These are phyloP conservation scores for Lordiphosa stackelbergi DNA, from an alignment of 1,140 invertebrate species.

Conservation along the genomic window DNA sequence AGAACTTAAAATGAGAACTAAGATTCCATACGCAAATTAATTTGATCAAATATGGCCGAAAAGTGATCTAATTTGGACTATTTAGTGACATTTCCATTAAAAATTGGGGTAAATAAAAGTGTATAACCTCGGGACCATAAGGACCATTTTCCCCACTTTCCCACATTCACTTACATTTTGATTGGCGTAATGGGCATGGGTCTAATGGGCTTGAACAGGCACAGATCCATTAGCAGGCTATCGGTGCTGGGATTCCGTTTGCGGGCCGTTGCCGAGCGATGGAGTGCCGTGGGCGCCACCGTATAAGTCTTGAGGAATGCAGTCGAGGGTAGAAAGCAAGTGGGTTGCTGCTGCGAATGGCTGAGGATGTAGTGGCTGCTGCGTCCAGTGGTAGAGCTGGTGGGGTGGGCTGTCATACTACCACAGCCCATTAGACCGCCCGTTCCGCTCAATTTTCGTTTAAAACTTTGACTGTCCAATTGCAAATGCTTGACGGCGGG, in stretches of 20 bases:
- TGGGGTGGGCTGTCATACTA: slow-evolving; percentile 6
- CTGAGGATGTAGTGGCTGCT: slow-evolving; percentile 17
- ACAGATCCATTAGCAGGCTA: slow-evolving; percentile 81
- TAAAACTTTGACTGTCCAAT: slow-evolving; percentile 29
- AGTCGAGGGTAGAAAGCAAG: slow-evolving; percentile 37
- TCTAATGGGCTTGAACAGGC: slow-evolving; percentile 81
- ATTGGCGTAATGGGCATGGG: slow-evolving; percentile 78
- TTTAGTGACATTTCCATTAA: too few relatives aligned
- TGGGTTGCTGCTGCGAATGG: slow-evolving; percentile 9
- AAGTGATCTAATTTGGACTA: too few relatives aligned
- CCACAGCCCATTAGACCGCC: slow-evolving; percentile 47
- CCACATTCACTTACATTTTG: slow-evolving; percentile 54
- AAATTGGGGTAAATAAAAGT: too few relatives aligned
- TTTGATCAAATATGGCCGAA: too few relatives aligned
- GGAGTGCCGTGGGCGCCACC: slow-evolving; percentile 53
- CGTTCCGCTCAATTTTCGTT: slow-evolving; percentile 46
- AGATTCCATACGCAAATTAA: too few relatives aligned
- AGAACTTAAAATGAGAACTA: too few relatives aligned
- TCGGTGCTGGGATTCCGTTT: slow-evolving; percentile 78
- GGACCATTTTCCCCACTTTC: neutral
- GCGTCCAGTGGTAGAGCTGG: slow-evolving; percentile 13
- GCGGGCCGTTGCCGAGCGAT: slow-evolving; percentile 59
- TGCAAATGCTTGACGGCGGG: neutral
- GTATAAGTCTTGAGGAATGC: slow-evolving; percentile 48
- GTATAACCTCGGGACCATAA: too few relatives aligned